Base-by-base conservation (phyloP, 2,797 vertebrate species). In the Onychomys leucogaster region DNA sequence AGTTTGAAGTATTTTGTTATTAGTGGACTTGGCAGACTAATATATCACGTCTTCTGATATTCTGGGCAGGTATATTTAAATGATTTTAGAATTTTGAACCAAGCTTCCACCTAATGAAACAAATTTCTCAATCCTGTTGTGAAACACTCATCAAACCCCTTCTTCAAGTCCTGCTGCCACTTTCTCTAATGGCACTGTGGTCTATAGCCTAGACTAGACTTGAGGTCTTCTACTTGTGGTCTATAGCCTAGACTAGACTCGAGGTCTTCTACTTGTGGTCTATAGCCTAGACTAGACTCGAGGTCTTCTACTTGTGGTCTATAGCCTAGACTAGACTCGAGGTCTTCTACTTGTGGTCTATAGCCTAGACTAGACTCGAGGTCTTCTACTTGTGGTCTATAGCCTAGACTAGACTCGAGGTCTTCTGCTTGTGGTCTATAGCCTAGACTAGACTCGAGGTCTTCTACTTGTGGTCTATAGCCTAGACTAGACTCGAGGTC, bases 31-130 rank as follows among this genome's bases (percentile, higher is more conserved):
- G 67, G 65, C 6, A 81, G 41, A 80, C 10, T 5, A 65, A 91
- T 57, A 59, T 3, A 46, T 23, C 10, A 52, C 43, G 10, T 32
- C 55, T 87, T 95, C 88, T 65, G 65, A 86, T 67, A 92, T 32
- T 78, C 88, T 67, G 25, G 88, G 88, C 3, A 92, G 19, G 29
- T 57, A 75, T 46, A 43, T 76, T 52, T 85, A 77, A 81, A 55
- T 65, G 55, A 77, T 78, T 94, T n/a, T 37, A 32, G 75, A 92
- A 75, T 90, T 92, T 67, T 90, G 75, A 65, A 83, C 52, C 63
- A 87, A 90, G 25, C 5, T 29, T 96, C 41, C 49, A 59, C 1
- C 12, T 34, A 69, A 80, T 65, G 57, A 61, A 88, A 90, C 2
- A 34, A 90, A 55, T 69, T 37, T 67, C n/a, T 63, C 34, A 23